Base-by-base conservation (phyloP, 2,797 vertebrate genomes). In the Amblyopsis hoosieri region DNA sequence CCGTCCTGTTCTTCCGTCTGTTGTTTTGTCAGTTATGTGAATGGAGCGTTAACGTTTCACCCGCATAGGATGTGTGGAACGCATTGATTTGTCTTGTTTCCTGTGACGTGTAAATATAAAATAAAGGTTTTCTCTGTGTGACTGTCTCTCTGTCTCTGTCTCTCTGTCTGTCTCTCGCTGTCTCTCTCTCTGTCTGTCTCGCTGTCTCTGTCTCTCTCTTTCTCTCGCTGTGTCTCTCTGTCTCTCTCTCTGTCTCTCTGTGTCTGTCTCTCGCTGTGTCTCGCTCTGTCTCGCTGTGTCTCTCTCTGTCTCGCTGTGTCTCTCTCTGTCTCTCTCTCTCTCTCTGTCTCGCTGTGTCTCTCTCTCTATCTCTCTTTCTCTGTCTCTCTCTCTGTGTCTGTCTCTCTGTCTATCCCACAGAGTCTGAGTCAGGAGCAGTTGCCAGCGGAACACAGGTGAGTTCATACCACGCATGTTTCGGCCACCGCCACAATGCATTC, bases 401-500 rank as follows among this genome's bases (percentile, higher is more conserved):
- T 55, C 13, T 58, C 45, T 37, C 33, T 37, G 23, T 29, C 23
- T 29, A 29, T 4, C 23, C 23, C 23, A 29, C 23, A 90, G 90
- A 87, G 74, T 55, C 61, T 79, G 71, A 82, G 54, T 62, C 75
- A 57, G 72, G 82, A 89, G 60, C 75, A 76, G 75, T 67, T 82
- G n/a, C 47, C 74, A 63, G 72, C 71, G 2, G 86, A 85, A 72
- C 86, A 91, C 85, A 79, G 84, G 89, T 90, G 67, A 88, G 88
- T 73, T 31, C 13, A 17, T 56, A 11, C 3, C 49, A 3, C 31
- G 17, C 17, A 29, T 29, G 23, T 29, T 29, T 29, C 23, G 23
- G 33, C 33, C 8, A 6, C 5, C 2, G 8, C 33, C 33, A 9
- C 33, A 37, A 9, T 9, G 33, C 33, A 6, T 37, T 37, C 33